Percentiles rank a stretch among this genome's conserved stretches.
Evolutionary conservation across 1,140 invertebrate species (phyloP).

Genomic region (Lutraria rhynchaena): DNA sequence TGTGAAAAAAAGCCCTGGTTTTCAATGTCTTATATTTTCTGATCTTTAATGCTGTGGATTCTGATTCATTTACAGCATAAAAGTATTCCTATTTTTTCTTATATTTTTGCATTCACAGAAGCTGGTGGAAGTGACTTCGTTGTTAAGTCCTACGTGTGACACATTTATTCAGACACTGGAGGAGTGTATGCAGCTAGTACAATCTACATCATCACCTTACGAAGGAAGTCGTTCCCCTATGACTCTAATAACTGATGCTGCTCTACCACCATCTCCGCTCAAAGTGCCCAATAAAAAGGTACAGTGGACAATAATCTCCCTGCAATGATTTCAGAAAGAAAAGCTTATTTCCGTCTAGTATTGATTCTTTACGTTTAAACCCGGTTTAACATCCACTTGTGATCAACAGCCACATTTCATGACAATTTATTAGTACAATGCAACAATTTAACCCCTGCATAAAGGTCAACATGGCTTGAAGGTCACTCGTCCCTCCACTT

Average conservation of each 20-base stretch:
- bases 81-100: not conserved
- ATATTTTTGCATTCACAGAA: constrained; percentile 84
- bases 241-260: constrained; percentile 70
- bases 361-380: too few relatives aligned
- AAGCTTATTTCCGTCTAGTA: too few relatives aligned
- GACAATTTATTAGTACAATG: too few relatives aligned
- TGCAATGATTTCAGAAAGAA: too few relatives aligned
- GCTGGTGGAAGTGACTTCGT: constrained; percentile 89
- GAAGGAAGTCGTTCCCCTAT: constrained; percentile 78
- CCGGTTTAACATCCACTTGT: too few relatives aligned
- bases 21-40: too few relatives aligned
- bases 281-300: constrained; percentile 61
- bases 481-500: too few relatives aligned
- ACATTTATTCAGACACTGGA: constrained; percentile 92
- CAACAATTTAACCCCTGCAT: too few relatives aligned
- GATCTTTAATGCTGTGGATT: not conserved
- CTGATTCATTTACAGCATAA: not conserved
- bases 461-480: too few relatives aligned
- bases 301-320: too few relatives aligned
- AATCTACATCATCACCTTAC: constrained; percentile 83
- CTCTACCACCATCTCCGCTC: constrained; percentile 67
- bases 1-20: too few relatives aligned
- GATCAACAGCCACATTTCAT: too few relatives aligned
- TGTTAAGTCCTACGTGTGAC: constrained; percentile 91
- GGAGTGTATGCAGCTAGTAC: constrained; percentile 89